These are phyloP conservation scores for Drosophila testacea DNA, from an alignment of 2,888 invertebrate species.

Conservation along the genomic window DNA sequence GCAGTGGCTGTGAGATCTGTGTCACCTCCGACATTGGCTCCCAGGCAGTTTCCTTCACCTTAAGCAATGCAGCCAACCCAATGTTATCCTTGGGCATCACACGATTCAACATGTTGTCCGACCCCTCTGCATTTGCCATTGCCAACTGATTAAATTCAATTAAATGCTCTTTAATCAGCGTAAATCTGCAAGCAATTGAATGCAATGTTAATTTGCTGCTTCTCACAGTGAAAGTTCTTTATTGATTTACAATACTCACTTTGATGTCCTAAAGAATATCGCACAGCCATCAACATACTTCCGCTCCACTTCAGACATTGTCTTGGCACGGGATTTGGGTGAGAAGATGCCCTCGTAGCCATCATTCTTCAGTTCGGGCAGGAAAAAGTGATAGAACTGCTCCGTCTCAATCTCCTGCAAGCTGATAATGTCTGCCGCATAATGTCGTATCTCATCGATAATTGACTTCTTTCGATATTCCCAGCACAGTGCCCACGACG, in stretches of 20 bases:
- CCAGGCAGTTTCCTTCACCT: conserved; percentile 98
- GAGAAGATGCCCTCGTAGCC: conserved; percentile 98
- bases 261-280: conserved; percentile 97
- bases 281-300: conserved; percentile 99
- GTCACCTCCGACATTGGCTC: conserved; percentile 93
- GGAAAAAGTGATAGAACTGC: conserved; percentile 98
- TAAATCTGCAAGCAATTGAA: conserved; percentile 89
- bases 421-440: conserved; percentile 98
- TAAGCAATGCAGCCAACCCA: conserved; percentile 96
- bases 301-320: conserved; percentile 98
- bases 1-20: conserved; percentile 91
- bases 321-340: conserved; percentile 98
- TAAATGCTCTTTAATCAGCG: conserved; percentile 96
- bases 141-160: conserved; percentile 99
- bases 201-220: not conserved
- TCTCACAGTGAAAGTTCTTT: not conserved
- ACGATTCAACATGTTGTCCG: conserved; percentile 98
- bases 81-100: conserved; percentile 99
- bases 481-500: conserved; percentile 99
- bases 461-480: conserved; percentile 98
- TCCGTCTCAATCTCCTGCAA: conserved; percentile 99
- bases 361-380: conserved; percentile 96
- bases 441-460: conserved; percentile 97
- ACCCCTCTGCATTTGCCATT: conserved; percentile 99
- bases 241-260: conserved; percentile 87